phyloP scores from a whole-genome alignment of 2,888 invertebrate genomes.

The Pandemis cinnamomeana region DNA sequence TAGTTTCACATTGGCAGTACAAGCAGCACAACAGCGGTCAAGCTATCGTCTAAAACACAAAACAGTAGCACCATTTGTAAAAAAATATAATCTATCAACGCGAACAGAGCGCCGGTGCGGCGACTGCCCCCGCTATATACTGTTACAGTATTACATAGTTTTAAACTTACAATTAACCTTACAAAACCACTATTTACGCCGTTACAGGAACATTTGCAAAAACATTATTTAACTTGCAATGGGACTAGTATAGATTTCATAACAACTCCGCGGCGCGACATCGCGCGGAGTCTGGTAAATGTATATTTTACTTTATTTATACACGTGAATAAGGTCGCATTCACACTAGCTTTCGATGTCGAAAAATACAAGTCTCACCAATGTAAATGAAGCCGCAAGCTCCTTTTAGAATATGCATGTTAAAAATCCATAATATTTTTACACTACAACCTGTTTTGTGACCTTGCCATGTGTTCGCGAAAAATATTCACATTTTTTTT shows the following conservation, averaged over 20 bases:
- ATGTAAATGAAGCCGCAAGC: constrained; percentile 74
- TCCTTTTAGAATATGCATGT: constrained; percentile 73
- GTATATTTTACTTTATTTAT: constrained; percentile 47
- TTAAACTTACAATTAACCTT: constrained; percentile 72
- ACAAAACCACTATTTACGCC: constrained; percentile 77
- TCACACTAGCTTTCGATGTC: constrained; percentile 79
- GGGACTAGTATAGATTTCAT: constrained; percentile 80
- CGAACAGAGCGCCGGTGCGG: constrained; percentile 55
- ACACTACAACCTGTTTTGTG: constrained; percentile 61
- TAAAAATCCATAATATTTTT: constrained; percentile 41
- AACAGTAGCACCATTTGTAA: constrained; percentile 83
- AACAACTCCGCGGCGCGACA: constrained; percentile 63
- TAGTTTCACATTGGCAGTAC: constrained; percentile 59
- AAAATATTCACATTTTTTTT: constrained; percentile 42
- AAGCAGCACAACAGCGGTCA: constrained; percentile 70
- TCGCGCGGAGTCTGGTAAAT: constrained; percentile 62
- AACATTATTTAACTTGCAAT: constrained; percentile 79
- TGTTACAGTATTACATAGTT: constrained; percentile 65
- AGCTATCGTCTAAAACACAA: constrained; percentile 79
- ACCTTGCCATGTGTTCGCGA: constrained; percentile 55
- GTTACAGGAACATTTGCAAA: constrained; percentile 83
- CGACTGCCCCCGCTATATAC: constrained; percentile 49
- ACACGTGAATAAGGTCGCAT: constrained; percentile 74
- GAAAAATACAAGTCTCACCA: constrained; percentile 69
- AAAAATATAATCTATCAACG: constrained; percentile 75